phyloP scores from a whole-genome alignment of 2,888 invertebrate genomes.

The Tineola bisselliella region DNA sequence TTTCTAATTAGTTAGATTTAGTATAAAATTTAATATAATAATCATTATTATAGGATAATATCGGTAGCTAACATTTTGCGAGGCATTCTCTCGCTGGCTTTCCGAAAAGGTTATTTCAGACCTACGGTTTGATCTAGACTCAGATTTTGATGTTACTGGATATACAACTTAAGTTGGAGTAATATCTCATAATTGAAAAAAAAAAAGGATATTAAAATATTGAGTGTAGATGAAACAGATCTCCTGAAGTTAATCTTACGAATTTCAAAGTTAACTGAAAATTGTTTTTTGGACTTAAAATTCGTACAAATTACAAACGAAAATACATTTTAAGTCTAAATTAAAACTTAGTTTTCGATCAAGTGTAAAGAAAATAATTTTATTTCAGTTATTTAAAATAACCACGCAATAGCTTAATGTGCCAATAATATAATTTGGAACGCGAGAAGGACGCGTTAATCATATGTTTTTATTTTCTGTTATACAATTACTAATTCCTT shows the following conservation, averaged over 20 bases:
- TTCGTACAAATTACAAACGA: too few species aligned
- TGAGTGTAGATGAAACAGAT: not conserved
- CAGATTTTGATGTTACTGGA: not conserved
- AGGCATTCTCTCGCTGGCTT: not conserved
- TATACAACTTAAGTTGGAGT: not conserved
- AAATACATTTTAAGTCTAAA: too few species aligned
- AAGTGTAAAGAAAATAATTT: too few species aligned
- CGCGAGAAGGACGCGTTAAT: too few species aligned
- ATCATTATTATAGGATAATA: not conserved
- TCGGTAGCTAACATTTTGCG: not conserved
- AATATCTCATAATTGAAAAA: not conserved
- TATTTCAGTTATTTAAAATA: too few species aligned
- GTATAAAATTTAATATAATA: not conserved
- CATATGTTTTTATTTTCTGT: too few species aligned
- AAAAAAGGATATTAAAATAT: not conserved
- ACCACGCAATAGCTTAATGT: too few species aligned
- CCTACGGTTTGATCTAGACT: not conserved
- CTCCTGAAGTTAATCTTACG: not conserved
- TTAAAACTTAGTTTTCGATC: too few species aligned
- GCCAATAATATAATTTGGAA: too few species aligned
- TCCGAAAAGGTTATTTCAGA: not conserved
- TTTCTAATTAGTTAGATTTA: not conserved
- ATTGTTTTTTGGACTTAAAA: too few species aligned
- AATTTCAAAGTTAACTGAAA: too few species aligned
- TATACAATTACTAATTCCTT: too few species aligned